phyloP scores from a whole-genome alignment of 2,113 vertebrate genomes.

The Hystrix cristata region DNA sequence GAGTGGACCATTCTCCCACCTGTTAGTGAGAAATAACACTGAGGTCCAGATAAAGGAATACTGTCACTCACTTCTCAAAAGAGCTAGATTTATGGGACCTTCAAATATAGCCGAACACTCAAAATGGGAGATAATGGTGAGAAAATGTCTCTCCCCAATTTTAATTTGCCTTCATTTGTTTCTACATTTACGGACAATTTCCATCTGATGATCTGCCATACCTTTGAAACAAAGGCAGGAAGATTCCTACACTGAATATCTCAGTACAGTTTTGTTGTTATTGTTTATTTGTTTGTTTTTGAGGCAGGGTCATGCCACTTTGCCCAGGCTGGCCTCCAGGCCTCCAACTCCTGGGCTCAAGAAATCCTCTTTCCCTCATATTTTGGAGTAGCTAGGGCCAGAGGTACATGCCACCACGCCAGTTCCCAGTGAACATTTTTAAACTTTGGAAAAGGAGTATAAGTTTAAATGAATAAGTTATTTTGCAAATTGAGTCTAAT shows the following conservation, averaged over 20 bases:
- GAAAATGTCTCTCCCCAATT: neutral
- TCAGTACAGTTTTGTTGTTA: neutral
- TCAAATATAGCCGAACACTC: neutral
- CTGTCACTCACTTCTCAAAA: neutral
- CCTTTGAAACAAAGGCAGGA: neutral
- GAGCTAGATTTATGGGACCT: neutral
- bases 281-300: neutral
- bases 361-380: neutral
- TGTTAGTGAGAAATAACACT: slow-evolving; percentile 50
- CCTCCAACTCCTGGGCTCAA: neutral
- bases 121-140: neutral
- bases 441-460: neutral
- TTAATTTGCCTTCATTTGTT: slow-evolving; percentile 50
- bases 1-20: slow-evolving; percentile 41
- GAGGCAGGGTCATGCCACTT: neutral
- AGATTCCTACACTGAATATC: neutral
- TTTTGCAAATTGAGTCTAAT: neutral
- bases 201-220: neutral
- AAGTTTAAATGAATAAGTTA: slow-evolving; percentile 5
- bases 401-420: neutral
- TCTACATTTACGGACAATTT: neutral
- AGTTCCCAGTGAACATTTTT: neutral
- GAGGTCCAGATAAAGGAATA: neutral
- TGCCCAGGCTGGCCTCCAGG: neutral
- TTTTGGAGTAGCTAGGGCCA: no score